Conservation (phyloP, 2,888 invertebrate genomes). For the Sarcophaga caerulescens region DNA sequence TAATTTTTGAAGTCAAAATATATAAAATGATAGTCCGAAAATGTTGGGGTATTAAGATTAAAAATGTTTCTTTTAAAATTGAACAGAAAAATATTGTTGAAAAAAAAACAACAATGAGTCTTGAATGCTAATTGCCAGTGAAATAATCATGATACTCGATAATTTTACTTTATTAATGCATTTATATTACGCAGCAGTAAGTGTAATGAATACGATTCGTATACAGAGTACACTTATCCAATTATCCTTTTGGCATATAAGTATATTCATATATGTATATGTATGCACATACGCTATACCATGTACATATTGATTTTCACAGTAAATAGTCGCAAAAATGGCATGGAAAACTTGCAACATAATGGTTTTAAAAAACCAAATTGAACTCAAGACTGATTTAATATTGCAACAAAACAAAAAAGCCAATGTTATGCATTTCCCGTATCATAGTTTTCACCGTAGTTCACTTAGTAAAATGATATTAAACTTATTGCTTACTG, state of each 20-base stretch:
- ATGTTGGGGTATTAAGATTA: not conserved
- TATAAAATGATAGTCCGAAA: too few species aligned
- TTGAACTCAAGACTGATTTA: too few species aligned
- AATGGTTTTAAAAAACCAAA: too few species aligned
- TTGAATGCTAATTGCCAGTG: conserved; percentile 20
- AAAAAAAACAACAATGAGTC: conserved; percentile 2
- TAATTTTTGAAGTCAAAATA: too few species aligned
- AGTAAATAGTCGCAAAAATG: not conserved
- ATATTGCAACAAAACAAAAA: too few species aligned
- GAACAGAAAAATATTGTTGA: not conserved
- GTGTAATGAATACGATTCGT: not conserved
- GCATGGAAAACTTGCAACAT: not conserved
- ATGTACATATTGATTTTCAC: not conserved
- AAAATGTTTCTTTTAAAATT: not conserved
- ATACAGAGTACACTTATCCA: conserved; percentile 15
- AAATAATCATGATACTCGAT: conserved; percentile 19
- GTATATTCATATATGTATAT: not conserved
- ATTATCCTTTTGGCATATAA: not conserved
- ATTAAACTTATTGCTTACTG: conserved; percentile 10
- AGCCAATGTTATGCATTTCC: too few species aligned
- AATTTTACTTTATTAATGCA: conserved; percentile 37
- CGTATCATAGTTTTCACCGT: too few species aligned
- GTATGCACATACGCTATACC: too few species aligned
- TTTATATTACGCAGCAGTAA: conserved; percentile 15
- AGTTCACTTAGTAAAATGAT: not conserved